phyloP scores from a whole-genome alignment of 2,888 invertebrate genomes.

The Mactromeris polynyma region DNA sequence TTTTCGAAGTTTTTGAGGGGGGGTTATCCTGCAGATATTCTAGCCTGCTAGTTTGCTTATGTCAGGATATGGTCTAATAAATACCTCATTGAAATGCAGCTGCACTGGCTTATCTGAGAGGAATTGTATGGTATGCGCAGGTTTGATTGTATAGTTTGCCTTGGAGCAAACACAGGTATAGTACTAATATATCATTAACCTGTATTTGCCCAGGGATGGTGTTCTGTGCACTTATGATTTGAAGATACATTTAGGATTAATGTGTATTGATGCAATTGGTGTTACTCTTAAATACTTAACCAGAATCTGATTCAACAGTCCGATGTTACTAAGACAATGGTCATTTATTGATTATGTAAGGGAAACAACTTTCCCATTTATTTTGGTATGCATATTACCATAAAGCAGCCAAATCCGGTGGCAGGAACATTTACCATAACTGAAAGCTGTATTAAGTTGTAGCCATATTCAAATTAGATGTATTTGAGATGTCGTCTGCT shows the following conservation, averaged over 20 bases:
- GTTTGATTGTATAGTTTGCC: no score
- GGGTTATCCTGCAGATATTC: no score
- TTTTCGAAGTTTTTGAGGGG: no score
- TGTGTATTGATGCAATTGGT: not conserved
- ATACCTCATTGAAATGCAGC: no score
- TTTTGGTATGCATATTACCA: not conserved
- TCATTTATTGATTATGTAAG: not conserved
- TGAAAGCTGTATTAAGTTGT: slow-evolving; percentile 52
- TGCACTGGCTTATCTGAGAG: no score
- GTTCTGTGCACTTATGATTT: slow-evolving; percentile 5
- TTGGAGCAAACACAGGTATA: no score
- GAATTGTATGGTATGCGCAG: no score
- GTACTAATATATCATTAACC: no score
- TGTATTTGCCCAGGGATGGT: not conserved
- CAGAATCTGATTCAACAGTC: not conserved
- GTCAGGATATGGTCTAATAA: no score
- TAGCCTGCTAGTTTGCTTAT: no score
- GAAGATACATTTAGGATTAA: not conserved
- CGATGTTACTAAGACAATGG: not conserved
- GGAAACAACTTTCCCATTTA: not conserved
- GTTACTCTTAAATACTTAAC: not conserved
- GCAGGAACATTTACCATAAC: slow-evolving; percentile 37
- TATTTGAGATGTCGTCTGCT: slow-evolving; percentile 54
- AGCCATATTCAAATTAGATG: slow-evolving; percentile 60
- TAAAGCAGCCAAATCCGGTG: not conserved